Evolutionary conservation across 2,113 vertebrate genomes (phyloP), one percentile per base, ranked within the genome.

Genomic region (Glaucomys volans): DNA sequence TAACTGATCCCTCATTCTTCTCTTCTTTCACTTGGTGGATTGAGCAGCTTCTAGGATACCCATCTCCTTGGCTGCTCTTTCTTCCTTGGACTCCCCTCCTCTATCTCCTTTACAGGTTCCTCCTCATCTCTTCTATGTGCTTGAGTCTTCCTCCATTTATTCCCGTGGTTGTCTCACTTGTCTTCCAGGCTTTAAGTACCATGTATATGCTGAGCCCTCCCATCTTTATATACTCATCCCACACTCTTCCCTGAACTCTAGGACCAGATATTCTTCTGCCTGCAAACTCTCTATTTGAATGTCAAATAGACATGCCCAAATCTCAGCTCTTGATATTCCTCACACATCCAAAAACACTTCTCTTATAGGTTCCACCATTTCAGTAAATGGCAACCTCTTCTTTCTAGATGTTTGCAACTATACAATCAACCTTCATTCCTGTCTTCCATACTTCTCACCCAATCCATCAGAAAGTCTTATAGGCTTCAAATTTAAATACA

Each of bases 401-500:
- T 52, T 81, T 86, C 14, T 44, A n/a, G 14, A 40, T 69, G 1
- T 71, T 92, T 42, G 28, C 54, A 97, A 62, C 42, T 81, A 44
- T 47, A 22, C 5, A 22, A 16, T 90, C 79, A 71, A 72, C 52
- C 28, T 72, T 50, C n/a, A 67, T 77, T 62, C 24, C 13, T 80
- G 42, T 59, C 69, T 85, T 37, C 16, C 12, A n/a, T 52, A 37
- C 24, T 42, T 94, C 30, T 76, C 80, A 76, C 62, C 9, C 32
- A 57, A 22, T 67, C 52, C 47, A 67, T 87, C 71, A 87, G 77
- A 87, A 77, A 87, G 74, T 83, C 54, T 17, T 59, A 30, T 67
- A 44, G 30, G 84, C 18, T 90, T 71, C 28, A 83, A 42, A 67
- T 74, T 96, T 16, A 88, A 91, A 84, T 57, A 80, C 28, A 94